Percentiles rank a stretch among this genome's conserved stretches.
Conservation (phyloP, 2,113 vertebrate species). For the Tetrao urogallus region DNA sequence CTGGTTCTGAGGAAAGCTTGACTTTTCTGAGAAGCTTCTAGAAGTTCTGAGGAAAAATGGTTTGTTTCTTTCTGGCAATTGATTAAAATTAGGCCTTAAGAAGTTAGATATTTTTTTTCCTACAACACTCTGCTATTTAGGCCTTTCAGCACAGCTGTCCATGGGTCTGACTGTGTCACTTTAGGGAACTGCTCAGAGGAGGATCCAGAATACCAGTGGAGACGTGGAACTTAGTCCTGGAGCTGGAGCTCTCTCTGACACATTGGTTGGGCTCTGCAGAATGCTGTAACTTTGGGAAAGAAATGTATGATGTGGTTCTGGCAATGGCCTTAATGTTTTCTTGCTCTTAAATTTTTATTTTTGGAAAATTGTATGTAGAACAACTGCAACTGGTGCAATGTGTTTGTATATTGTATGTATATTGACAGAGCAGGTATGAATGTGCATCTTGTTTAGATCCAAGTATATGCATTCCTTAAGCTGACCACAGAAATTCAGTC, state of each 20-base stretch:
- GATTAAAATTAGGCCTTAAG: conserved; percentile 7
- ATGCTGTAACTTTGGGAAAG: background rate
- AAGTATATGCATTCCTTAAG: conserved; percentile 16
- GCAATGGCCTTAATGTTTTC: background rate
- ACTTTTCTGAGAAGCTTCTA: background rate
- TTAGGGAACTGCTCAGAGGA: background rate
- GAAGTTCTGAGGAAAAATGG: background rate
- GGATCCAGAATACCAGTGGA: background rate
- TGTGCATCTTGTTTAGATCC: background rate
- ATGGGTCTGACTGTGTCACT: background rate
- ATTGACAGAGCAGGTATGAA: background rate
- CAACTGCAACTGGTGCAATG: rapidly evolving
- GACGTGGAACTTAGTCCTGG: background rate
- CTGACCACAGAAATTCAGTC: conserved; percentile 7
- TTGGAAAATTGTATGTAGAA: background rate
- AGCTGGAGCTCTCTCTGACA: background rate
- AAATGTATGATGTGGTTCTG: background rate
- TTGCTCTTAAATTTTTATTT: background rate
- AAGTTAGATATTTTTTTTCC: background rate
- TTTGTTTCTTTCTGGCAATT: background rate
- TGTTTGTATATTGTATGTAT: background rate
- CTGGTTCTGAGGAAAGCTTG: background rate
- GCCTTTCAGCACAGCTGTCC: background rate
- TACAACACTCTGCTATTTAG: background rate
- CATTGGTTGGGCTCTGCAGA: background rate